Evolutionary conservation across 2,797 vertebrate species (phyloP).

Genomic region (Catostomus latipinnis): DNA sequence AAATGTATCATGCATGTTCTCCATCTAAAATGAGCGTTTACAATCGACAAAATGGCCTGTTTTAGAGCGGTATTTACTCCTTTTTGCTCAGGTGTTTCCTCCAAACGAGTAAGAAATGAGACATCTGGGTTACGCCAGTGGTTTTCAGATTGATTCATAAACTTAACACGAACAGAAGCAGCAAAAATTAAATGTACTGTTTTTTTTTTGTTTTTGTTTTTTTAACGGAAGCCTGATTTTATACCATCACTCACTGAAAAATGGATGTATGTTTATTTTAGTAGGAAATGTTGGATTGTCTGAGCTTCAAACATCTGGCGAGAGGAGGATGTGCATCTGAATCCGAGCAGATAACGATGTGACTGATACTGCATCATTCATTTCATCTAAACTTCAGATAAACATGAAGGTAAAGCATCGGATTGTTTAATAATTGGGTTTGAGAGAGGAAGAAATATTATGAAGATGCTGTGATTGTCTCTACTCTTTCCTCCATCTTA

Average conservation of each 20-base stretch:
- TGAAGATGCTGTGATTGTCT: background rate
- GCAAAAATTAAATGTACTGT: no score
- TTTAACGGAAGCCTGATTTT: background rate
- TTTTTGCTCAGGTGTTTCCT: background rate
- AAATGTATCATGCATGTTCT: constrained; percentile 5
- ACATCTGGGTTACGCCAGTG: background rate
- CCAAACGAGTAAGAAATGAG: background rate
- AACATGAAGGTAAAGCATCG: constrained; percentile 16
- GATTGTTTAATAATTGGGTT: background rate
- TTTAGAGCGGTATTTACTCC: no score
- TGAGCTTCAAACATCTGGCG: constrained; percentile 30
- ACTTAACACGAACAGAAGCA: no score
- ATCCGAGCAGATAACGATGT: background rate
- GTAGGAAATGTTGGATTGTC: background rate
- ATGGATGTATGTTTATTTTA: background rate
- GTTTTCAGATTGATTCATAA: no score
- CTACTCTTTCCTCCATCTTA: constrained; percentile 19
- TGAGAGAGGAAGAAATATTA: background rate
- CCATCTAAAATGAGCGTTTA: background rate
- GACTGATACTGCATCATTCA: background rate
- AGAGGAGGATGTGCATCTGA: constrained; percentile 9
- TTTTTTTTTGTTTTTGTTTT: no score
- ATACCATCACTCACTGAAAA: background rate
- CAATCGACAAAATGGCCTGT: background rate
- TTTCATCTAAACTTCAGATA: background rate